Evolutionary conservation across 2,888 invertebrate genomes (phyloP).

Genomic region (Stictocephala bisonia): DNA sequence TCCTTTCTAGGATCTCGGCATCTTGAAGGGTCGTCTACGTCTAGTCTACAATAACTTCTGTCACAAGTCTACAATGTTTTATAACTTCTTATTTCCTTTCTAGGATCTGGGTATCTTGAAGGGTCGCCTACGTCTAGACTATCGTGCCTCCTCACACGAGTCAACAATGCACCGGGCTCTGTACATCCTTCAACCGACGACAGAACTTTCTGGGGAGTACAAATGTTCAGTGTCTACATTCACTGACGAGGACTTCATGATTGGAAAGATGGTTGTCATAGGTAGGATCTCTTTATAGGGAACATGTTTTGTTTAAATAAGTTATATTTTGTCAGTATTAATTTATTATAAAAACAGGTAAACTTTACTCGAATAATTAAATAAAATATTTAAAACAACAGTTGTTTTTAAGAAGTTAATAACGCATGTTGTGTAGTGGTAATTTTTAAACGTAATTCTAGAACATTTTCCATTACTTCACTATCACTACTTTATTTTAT

Average conservation of each 20-base stretch:
- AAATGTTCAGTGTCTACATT: constrained; percentile 80
- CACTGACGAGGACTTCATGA: constrained; percentile 74
- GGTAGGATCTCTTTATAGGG: constrained; percentile 66
- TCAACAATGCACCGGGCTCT: constrained; percentile 78
- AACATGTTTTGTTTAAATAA: too few species aligned
- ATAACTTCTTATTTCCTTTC: too few species aligned
- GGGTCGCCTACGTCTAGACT: constrained; percentile 72
- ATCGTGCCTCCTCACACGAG: constrained; percentile 73
- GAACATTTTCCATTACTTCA: too few species aligned
- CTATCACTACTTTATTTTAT: too few species aligned
- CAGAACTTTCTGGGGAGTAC: constrained; percentile 78
- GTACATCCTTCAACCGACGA: constrained; percentile 74
- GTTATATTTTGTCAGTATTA: too few species aligned
- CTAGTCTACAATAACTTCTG: constrained; percentile 72
- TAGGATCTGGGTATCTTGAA: too few species aligned
- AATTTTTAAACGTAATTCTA: too few species aligned
- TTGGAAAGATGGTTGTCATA: constrained; percentile 74
- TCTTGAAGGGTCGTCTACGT: constrained; percentile 70
- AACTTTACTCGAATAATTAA: too few species aligned
- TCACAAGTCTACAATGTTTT: constrained; percentile 74
- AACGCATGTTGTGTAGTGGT: too few species aligned
- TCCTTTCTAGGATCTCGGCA: constrained; percentile 66
- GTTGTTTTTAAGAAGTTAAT: too few species aligned
- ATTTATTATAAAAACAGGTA: too few species aligned
- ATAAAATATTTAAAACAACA: too few species aligned